These are phyloP conservation scores for Papilio glaucus DNA, from an alignment of 1,140 invertebrate genomes.

Conservation along the genomic window DNA sequence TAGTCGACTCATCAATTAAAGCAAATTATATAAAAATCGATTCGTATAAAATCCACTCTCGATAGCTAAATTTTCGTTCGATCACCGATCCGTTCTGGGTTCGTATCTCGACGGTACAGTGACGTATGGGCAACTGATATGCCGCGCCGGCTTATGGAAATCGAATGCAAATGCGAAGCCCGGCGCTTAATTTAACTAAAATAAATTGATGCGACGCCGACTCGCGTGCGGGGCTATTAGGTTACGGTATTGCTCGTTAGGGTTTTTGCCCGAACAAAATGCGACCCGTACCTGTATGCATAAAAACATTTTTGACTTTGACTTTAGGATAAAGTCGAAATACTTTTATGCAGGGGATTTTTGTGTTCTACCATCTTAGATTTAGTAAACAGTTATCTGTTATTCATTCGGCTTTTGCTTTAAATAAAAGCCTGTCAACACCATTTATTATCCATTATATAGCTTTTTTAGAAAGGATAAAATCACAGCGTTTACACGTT, in stretches of 20 bases:
- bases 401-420: no score
- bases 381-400: no score
- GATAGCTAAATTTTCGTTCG: slow-evolving; percentile 55
- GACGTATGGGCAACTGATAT: slow-evolving; percentile 77
- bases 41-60: slow-evolving; percentile 35
- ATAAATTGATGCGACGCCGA: slow-evolving; percentile 71
- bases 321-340: background rate
- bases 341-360: background rate
- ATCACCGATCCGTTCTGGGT: slow-evolving; percentile 55
- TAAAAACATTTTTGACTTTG: background rate
- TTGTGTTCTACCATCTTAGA: no score
- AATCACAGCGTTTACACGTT: no score
- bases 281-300: background rate
- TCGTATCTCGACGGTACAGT: slow-evolving; percentile 66
- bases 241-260: slow-evolving; percentile 77
- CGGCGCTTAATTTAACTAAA: slow-evolving; percentile 79
- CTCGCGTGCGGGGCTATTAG: slow-evolving; percentile 62
- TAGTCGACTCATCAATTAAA: background rate
- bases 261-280: slow-evolving; percentile 34
- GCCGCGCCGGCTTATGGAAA: slow-evolving; percentile 76
- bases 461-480: no score
- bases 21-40: background rate
- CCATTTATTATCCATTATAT: no score
- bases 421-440: no score
- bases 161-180: slow-evolving; percentile 80